Base-by-base conservation (phyloP, 2,888 invertebrate genomes). In the Timandra comae region DNA sequence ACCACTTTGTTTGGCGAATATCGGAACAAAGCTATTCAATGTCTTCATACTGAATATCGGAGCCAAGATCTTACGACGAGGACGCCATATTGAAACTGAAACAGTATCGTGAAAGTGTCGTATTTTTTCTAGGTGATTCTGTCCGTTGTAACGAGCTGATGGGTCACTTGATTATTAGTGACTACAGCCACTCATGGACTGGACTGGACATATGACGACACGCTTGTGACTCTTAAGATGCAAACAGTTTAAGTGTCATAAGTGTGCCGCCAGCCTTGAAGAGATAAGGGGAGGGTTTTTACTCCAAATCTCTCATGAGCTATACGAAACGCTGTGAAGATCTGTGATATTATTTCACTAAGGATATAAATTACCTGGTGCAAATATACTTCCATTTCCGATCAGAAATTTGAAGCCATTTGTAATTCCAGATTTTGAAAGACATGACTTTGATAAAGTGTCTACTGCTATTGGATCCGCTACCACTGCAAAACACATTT, bases 331-430 rank as follows among this genome's bases (percentile, higher is more conserved):
- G n/a, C 2, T 22, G 20, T 26, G 25, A 7, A 30, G 12, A n/a
- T n/a, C n/a, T n/a, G n/a, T n/a, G n/a, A n/a, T n/a, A n/a, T n/a
- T n/a, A n/a, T n/a, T n/a, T n/a, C n/a, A 27, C 12, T 28, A 13
- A 12, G 8, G 8, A 11, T 22, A 19, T 19, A 23, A 9, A 12
- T 29, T 7, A 73, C 72, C 68, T 43, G 64, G 57, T 23, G 71
- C 65, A 41, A 68, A 67, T 20, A 69, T 42, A 11, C 59, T 63
- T 2, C 69, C 73, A 20, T 65, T 63, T 1, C 71, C 71, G 3
- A 52, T 4, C 0, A 60, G 35, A 0, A 47, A 23, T 12, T 33
- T 46, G 1, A 52, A 35, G 3, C 57, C 20, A 2, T 50, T 51
- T 29, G 58, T 36, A 1, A 62, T 19, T 6, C 62, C 55, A 24